phyloP scores from a whole-genome alignment of 2,113 vertebrate genomes.

The Heptranchias perlo region DNA sequence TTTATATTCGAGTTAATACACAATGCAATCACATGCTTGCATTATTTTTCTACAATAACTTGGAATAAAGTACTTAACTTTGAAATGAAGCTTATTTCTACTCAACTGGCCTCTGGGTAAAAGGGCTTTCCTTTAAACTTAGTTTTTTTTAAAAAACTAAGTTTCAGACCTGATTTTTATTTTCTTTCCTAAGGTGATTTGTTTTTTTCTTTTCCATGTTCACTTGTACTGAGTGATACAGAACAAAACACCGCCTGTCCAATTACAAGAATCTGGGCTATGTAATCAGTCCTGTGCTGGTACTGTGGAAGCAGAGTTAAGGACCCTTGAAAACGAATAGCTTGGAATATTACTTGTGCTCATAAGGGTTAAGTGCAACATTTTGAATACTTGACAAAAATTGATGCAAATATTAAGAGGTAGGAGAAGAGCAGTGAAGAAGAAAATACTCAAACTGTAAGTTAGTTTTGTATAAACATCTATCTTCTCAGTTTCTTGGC shows the following conservation, averaged over 20 bases:
- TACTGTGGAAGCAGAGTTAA: not conserved
- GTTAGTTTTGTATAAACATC: too few relatives aligned
- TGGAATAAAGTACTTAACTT: not conserved
- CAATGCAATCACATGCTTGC: not conserved
- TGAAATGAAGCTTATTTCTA: not conserved
- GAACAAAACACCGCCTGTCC: not conserved
- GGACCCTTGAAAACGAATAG: not conserved
- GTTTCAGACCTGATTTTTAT: not conserved
- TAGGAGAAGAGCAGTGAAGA: not conserved
- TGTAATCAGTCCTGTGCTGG: not conserved
- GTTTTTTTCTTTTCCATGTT: not conserved
- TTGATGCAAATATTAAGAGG: not conserved
- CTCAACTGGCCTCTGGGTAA: not conserved
- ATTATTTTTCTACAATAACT: not conserved
- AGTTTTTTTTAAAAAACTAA: not conserved
- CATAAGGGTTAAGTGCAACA: not conserved
- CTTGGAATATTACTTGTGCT: not conserved
- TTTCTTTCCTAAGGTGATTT: too few relatives aligned
- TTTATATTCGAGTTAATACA: not conserved
- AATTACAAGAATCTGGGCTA: not conserved
- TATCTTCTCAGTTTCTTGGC: too few relatives aligned
- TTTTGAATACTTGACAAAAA: not conserved
- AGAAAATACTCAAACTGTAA: too few relatives aligned
- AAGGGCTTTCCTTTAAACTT: not conserved
- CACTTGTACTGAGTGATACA: not conserved